Base-by-base conservation (phyloP, 1,140 invertebrate genomes). In the Druon quercuslanigerum region DNA sequence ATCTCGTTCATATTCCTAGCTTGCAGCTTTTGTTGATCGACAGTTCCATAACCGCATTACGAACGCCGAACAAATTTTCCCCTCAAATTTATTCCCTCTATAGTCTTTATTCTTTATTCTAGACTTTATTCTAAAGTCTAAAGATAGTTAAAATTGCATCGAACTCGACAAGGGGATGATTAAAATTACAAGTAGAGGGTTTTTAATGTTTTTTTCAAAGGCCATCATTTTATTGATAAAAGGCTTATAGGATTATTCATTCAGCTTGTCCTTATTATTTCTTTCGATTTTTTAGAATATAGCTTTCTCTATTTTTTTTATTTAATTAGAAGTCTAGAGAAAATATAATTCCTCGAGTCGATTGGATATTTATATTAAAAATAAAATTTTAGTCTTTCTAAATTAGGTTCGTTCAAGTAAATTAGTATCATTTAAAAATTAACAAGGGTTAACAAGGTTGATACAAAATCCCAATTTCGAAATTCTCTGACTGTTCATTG, bases 1-100 rank as follows among this genome's bases (percentile, higher is more conserved):
- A 66, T 66, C 60, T 66, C 60, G 40, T 66, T 66, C 25, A 66
- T 66, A 66, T 66, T 66, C 60, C 60, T 46, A 16, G 60, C 60
- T 25, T 8, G 60, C 14, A 66, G 16, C 40, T 66, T 66, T 46
- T 14, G n/a, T 14, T 66, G 60, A 66, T 66, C 60, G 60, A 66
- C 60, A 66, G 60, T 33, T 66, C 16, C 60, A 33, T 66, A 66
- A 66, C 60, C 14, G 40, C n/a, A 66, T 66, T 66, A 66, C 40
- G 25, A 66, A 66, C 60, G 60, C 60, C 60, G 4, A 25, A 40
- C 33, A 14, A 40, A 66, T 66, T 66, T 66, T 5, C 17, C 33
- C 7, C 5, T 33, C 25, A 40, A n/a, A n/a, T 40, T n/a, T n/a
- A 40, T 66, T 66, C 25, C 33, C 33, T n/a, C 16, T 66, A 2